These are phyloP conservation scores for Diabrotica balteata DNA, from an alignment of 2,888 invertebrate genomes.

Conservation along the genomic window DNA sequence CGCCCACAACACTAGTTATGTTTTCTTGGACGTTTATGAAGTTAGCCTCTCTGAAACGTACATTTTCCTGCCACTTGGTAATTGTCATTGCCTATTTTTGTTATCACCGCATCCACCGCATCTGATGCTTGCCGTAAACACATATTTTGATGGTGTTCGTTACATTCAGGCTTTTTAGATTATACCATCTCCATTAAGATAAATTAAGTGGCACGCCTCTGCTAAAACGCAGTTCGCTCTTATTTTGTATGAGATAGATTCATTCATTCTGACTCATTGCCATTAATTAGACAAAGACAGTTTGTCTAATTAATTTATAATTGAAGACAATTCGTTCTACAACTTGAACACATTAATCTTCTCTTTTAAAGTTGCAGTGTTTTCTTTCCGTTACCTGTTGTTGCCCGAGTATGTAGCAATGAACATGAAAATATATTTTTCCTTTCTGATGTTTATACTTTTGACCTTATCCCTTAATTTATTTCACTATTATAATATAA, in stretches of 20 bases:
- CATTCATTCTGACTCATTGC: conserved; percentile 36
- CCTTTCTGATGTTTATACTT: too few relatives aligned
- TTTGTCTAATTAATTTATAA: conserved; percentile 39
- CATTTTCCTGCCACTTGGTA: too few relatives aligned
- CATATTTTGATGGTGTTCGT: too few relatives aligned
- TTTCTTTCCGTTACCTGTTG: conserved; percentile 1
- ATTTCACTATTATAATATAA: too few relatives aligned
- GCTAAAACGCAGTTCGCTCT: conserved; percentile 25
- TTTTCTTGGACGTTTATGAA: too few relatives aligned
- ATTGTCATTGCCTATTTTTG: too few relatives aligned
- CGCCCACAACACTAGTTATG: too few relatives aligned
- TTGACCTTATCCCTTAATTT: too few relatives aligned
- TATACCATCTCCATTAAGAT: not conserved
- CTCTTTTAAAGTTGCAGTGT: not conserved
- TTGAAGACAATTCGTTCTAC: conserved; percentile 36
- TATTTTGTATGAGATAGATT: conserved; percentile 24
- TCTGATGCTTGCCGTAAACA: too few relatives aligned
- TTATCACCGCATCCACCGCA: too few relatives aligned
- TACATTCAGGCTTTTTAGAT: not conserved
- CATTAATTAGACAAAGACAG: conserved; percentile 38
- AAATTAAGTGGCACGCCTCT: conserved; percentile 17
- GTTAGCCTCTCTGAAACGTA: too few relatives aligned
- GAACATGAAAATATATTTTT: too few relatives aligned
- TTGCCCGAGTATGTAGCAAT: not conserved
- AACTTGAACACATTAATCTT: conserved; percentile 26